These are phyloP conservation scores for Netelia virgata DNA, from an alignment of 2,888 invertebrate species.

Conservation along the genomic window DNA sequence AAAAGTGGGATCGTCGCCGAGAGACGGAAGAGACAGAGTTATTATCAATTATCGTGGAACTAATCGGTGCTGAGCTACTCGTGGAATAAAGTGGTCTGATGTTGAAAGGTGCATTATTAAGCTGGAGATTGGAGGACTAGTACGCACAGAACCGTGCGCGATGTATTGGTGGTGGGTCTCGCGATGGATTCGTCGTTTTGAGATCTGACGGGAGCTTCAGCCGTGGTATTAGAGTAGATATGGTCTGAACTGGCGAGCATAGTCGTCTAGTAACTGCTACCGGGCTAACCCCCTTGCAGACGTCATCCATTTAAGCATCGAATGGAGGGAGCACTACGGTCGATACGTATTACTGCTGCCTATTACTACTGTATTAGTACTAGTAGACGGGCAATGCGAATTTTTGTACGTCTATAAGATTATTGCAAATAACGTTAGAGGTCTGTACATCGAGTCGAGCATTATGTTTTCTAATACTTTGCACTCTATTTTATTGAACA, in stretches of 20 bases:
- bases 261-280: constrained; percentile 7
- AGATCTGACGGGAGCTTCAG: constrained; percentile 58
- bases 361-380: neutral
- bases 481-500: no score
- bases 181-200: constrained; percentile 57
- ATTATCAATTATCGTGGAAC: constrained; percentile 72
- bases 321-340: constrained; percentile 20
- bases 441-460: no score
- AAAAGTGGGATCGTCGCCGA: constrained; percentile 51
- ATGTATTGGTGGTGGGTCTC: constrained; percentile 52
- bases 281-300: constrained; percentile 52
- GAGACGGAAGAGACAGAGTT: constrained; percentile 62
- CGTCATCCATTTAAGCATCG: constrained; percentile 49
- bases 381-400: neutral
- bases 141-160: constrained; percentile 33
- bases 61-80: constrained; percentile 74
- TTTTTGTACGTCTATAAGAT: no score
- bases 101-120: constrained; percentile 80
- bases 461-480: no score
- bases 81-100: constrained; percentile 78
- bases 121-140: constrained; percentile 76
- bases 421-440: no score
- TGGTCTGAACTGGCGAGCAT: constrained; percentile 20
- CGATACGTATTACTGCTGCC: neutral
- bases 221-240: constrained; percentile 33